A percentile compares a stretch with the other conserved stretches of the same genome.
Evolutionary conservation across 2,113 vertebrate species (phyloP).

Genomic region (Leiothrix lutea): DNA sequence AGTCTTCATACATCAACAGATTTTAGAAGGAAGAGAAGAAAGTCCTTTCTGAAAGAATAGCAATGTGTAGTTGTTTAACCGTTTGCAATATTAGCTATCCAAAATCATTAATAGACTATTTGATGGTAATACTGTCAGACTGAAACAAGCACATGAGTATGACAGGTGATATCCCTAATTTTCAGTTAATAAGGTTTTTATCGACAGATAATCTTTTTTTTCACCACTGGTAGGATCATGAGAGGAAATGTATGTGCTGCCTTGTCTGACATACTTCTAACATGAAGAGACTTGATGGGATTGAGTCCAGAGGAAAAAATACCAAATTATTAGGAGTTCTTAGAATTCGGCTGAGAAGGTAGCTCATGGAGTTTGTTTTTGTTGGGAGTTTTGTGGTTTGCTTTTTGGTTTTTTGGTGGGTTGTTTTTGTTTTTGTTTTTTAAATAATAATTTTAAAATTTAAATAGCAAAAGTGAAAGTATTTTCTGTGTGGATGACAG

Average conservation of each 20-base stretch:
- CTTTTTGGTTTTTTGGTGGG: neutral
- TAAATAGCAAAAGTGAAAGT: neutral
- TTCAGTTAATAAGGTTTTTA: neutral
- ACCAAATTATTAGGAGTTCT: neutral
- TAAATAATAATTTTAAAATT: neutral
- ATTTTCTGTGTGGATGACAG: neutral
- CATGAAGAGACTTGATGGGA: neutral
- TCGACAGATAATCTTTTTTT: neutral
- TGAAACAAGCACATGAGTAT: neutral
- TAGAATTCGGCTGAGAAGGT: neutral
- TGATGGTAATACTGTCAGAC: neutral
- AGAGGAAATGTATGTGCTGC: neutral
- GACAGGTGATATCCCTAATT: neutral
- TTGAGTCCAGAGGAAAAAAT: neutral
- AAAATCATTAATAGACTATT: neutral
- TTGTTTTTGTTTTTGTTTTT: neutral
- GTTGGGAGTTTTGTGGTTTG: neutral
- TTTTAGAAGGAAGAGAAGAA: neutral
- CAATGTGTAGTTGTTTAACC: neutral
- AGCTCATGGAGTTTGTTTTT: neutral
- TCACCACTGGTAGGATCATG: neutral
- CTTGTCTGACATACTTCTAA: neutral
- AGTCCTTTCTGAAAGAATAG: neutral
- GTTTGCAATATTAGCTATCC: neutral
- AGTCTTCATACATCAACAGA: fast-evolving